A percentile compares a stretch with the other conserved stretches of the same genome.
Conservation (phyloP, 2,888 invertebrate genomes). For the Eudasyphora cyanicolor region DNA sequence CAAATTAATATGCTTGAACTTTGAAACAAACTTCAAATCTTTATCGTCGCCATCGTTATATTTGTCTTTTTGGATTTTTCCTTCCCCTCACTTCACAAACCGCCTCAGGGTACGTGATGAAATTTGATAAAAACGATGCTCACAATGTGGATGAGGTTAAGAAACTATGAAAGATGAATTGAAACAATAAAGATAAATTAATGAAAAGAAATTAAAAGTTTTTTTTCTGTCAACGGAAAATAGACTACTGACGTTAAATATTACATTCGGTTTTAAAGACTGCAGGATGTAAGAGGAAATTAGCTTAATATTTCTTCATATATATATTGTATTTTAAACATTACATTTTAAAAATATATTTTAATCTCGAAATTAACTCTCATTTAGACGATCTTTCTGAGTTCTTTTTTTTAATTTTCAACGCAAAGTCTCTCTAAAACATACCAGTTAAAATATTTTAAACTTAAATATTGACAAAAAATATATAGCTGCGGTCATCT, state of each 20-base stretch:
- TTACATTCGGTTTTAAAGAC: no score
- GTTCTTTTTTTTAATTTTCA: no score
- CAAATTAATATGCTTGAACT: slow-evolving; percentile 54
- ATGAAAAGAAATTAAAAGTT: slow-evolving; percentile 49
- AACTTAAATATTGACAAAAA: no score
- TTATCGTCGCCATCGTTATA: background rate
- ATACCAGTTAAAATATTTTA: no score
- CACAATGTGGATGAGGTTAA: background rate
- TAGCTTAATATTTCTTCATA: no score
- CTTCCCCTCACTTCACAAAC: background rate
- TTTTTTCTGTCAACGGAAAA: background rate
- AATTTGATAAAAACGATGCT: slow-evolving; percentile 22
- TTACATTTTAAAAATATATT: no score
- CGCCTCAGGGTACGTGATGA: slow-evolving; percentile 31
- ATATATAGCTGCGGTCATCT: no score
- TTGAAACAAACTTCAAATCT: slow-evolving; percentile 23
- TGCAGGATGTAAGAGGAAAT: no score
- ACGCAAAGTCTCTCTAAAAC: no score
- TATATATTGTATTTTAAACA: background rate
- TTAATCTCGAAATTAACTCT: no score
- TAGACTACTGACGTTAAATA: background rate
- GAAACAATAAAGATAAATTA: slow-evolving; percentile 38
- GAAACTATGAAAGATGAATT: background rate
- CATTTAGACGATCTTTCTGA: no score
- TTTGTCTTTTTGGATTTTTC: background rate